Evolutionary conservation across 1,140 invertebrate genomes (phyloP).

Genomic region (Drosophila asahinai): DNA sequence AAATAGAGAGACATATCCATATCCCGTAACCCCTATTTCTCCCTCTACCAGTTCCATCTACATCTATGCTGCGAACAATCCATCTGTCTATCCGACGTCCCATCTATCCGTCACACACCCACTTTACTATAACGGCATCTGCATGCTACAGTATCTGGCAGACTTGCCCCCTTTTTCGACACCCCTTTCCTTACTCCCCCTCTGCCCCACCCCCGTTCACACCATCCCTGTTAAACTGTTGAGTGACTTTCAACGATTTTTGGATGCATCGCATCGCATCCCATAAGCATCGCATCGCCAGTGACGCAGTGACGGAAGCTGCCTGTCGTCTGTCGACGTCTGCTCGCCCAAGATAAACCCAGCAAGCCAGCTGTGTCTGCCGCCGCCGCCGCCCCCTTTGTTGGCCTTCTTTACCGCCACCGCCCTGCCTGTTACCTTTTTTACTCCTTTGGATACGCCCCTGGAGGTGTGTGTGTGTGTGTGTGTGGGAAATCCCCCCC

Average conservation of each 20-base stretch:
- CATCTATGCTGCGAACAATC: slow-evolving; percentile 20
- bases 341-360: slow-evolving; percentile 68
- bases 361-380: slow-evolving; percentile 30
- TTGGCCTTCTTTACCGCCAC: background rate
- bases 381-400: background rate
- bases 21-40: slow-evolving; percentile 1
- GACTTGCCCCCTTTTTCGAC: background rate
- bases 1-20: slow-evolving; percentile 12
- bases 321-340: slow-evolving; percentile 38
- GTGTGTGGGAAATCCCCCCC: slow-evolving; percentile 4
- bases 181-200: background rate
- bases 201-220: background rate
- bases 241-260: slow-evolving; percentile 81
- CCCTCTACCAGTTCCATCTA: background rate
- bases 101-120: slow-evolving; percentile 33
- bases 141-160: slow-evolving; percentile 8
- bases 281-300: slow-evolving; percentile 23
- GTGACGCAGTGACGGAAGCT: slow-evolving; percentile 60
- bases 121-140: slow-evolving; percentile 22
- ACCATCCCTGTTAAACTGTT: slow-evolving; percentile 71
- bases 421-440: background rate
- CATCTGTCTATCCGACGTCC: slow-evolving; percentile 29
- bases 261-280: slow-evolving; percentile 58
- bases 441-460: background rate
- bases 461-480: background rate